These are phyloP conservation scores for Stegophylla sp. DNA, from an alignment of 2,888 invertebrate genomes.

Conservation along the genomic window DNA sequence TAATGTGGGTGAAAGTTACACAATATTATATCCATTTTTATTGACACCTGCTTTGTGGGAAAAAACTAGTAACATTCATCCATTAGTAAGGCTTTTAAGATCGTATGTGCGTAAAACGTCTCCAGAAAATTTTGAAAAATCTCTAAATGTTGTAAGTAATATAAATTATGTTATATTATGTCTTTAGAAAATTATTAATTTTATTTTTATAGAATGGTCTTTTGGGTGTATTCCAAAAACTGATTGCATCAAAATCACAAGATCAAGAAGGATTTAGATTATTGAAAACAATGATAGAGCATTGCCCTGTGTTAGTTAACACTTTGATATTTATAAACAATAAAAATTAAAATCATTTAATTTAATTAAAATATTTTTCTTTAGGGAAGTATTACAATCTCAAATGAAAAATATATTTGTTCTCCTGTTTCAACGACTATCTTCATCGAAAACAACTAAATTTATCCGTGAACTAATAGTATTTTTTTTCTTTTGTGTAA, in stretches of 20 bases:
- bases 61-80: conserved; percentile 89
- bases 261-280: conserved; percentile 96
- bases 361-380: neutral
- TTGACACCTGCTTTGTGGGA: conserved; percentile 93
- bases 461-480: conserved; percentile 89
- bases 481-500: conserved; percentile 86
- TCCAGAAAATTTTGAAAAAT: conserved; percentile 60
- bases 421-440: conserved; percentile 89
- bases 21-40: conserved; percentile 87
- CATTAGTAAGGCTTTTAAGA: conserved; percentile 87
- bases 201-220: conserved; percentile 72
- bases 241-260: conserved; percentile 91
- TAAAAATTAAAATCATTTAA: neutral
- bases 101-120: conserved; percentile 79
- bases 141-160: conserved; percentile 71
- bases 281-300: conserved; percentile 82
- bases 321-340: neutral
- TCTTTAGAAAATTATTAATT: conserved; percentile 22
- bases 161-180: conserved; percentile 31
- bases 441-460: conserved; percentile 93
- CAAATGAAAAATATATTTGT: conserved; percentile 69
- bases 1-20: conserved; percentile 81
- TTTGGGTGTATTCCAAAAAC: conserved; percentile 93
- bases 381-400: conserved; percentile 57
- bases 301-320: conserved; percentile 77